Conservation (phyloP, 1,140 invertebrate species). For the Sitodiplosis mosellana region DNA sequence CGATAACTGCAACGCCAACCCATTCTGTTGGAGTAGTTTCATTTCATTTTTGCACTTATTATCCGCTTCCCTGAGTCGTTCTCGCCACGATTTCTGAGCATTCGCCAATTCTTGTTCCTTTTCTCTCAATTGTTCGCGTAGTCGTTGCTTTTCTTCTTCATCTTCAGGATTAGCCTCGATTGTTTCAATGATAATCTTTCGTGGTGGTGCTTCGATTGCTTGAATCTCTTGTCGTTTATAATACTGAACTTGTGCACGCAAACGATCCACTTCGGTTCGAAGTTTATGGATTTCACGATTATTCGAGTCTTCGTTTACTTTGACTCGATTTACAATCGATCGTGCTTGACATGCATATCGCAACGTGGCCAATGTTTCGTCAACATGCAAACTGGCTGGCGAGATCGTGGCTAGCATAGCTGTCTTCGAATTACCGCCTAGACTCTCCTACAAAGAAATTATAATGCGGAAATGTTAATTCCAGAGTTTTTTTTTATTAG, state of each 20-base stretch:
- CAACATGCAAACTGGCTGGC: slow-evolving; percentile 55
- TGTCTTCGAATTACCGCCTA: slow-evolving; percentile 85
- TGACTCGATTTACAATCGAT: slow-evolving; percentile 84
- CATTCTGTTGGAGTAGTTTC: slow-evolving; percentile 29
- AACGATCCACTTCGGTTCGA: slow-evolving; percentile 52
- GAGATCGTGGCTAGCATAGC: slow-evolving; percentile 71
- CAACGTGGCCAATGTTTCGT: slow-evolving; percentile 69
- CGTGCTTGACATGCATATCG: slow-evolving; percentile 76
- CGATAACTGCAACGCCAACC: slow-evolving; percentile 30
- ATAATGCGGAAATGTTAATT: too few species aligned
- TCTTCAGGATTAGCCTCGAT: slow-evolving; percentile 13
- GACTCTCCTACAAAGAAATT: slow-evolving; percentile 42
- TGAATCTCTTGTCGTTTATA: slow-evolving; percentile 28
- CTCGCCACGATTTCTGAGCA: slow-evolving; percentile 36
- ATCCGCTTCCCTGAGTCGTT: slow-evolving; percentile 36
- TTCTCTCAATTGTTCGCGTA: slow-evolving; percentile 36
- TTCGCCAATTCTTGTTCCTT: slow-evolving; percentile 35
- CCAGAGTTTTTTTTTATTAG: too few species aligned
- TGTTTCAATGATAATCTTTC: slow-evolving; percentile 23
- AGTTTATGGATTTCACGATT: slow-evolving; percentile 67
- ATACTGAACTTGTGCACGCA: slow-evolving; percentile 35
- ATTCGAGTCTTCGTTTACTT: slow-evolving; percentile 80
- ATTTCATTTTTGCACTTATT: slow-evolving; percentile 34
- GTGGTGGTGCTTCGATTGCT: slow-evolving; percentile 15
- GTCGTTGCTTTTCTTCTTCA: slow-evolving; percentile 25